These are phyloP conservation scores for Lithophane leautieri DNA, from an alignment of 2,888 invertebrate species.

Conservation along the genomic window DNA sequence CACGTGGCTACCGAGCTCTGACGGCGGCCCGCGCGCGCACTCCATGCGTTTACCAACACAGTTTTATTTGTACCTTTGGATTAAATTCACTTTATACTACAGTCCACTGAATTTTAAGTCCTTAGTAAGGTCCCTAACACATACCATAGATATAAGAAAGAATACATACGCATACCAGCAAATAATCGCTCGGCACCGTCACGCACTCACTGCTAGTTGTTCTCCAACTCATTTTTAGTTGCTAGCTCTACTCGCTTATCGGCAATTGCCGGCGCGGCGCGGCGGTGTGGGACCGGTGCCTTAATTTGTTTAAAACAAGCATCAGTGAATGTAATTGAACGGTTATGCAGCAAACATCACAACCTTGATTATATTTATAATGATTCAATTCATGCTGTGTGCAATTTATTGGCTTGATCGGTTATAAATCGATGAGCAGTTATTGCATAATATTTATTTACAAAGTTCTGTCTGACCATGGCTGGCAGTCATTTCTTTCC, in stretches of 20 bases:
- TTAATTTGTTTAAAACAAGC: constrained; percentile 9
- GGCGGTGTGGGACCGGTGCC: too few species aligned
- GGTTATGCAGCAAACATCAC: constrained; percentile 7
- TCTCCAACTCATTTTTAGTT: neutral
- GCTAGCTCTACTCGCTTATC: neutral
- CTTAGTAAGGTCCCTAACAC: too few species aligned
- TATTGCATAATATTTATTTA: constrained; percentile 24
- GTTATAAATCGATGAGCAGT: constrained; percentile 31
- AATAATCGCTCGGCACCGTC: too few species aligned
- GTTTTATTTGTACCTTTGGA: too few species aligned
- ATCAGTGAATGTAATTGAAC: constrained; percentile 6
- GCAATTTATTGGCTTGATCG: constrained; percentile 20
- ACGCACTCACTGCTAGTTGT: neutral
- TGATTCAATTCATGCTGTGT: constrained; percentile 1
- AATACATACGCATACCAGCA: too few species aligned
- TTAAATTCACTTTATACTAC: too few species aligned
- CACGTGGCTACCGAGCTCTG: too few species aligned
- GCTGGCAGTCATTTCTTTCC: neutral
- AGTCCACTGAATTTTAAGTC: too few species aligned
- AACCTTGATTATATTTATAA: constrained; percentile 42
- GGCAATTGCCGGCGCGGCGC: too few species aligned
- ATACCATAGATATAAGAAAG: too few species aligned
- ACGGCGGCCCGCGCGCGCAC: too few species aligned
- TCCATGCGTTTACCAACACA: too few species aligned
- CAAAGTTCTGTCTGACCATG: neutral